These are phyloP conservation scores for Tupaia tana DNA, from an alignment of 2,113 vertebrate genomes.

Conservation along the genomic window DNA sequence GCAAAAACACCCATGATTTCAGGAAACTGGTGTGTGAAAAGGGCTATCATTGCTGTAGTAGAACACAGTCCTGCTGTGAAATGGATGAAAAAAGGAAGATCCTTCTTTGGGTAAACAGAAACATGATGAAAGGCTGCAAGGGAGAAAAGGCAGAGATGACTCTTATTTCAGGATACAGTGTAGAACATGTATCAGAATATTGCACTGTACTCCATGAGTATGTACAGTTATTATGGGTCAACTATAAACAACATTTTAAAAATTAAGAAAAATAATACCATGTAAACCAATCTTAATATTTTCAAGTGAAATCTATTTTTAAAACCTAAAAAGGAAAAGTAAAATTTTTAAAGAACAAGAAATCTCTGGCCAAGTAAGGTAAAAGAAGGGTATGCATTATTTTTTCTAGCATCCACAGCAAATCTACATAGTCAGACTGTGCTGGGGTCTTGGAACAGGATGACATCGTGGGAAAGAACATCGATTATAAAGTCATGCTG, in stretches of 20 bases:
- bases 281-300: conserved; percentile 65
- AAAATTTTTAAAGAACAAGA: conserved; percentile 58
- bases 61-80: conserved; percentile 99
- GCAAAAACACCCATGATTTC: conserved; percentile 98
- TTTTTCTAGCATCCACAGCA: neutral
- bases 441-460: neutral
- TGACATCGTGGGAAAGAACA: conserved; percentile 57
- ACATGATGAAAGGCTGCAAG: conserved; percentile 97
- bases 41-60: conserved; percentile 98
- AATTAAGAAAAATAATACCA: neutral
- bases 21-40: conserved; percentile 99
- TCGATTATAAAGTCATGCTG: conserved; percentile 68
- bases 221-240: too few relatives aligned
- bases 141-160: conserved; percentile 46
- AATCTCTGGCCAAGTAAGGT: conserved; percentile 49
- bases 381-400: conserved; percentile 32
- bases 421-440: neutral
- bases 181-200: too few relatives aligned
- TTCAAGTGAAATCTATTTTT: conserved; percentile 59
- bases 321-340: conserved; percentile 61
- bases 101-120: conserved; percentile 99
- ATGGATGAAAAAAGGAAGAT: conserved; percentile 99
- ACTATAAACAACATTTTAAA: too few relatives aligned
- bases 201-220: too few relatives aligned
- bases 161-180: conserved; percentile 53